phyloP scores from a whole-genome alignment of 2,888 invertebrate species.

The Pachymerium ferrugineum region DNA sequence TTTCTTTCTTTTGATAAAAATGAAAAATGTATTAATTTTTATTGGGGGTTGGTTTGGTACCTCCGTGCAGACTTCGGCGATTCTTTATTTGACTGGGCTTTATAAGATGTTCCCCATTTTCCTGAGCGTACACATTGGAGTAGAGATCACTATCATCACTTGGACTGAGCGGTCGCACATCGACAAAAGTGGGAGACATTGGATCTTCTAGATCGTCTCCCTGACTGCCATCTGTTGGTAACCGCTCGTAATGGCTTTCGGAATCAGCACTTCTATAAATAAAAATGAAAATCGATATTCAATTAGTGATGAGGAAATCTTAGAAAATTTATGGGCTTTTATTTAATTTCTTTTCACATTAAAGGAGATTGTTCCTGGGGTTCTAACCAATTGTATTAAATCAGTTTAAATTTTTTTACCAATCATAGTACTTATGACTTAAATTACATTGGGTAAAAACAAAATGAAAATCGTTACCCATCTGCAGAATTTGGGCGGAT shows the following conservation, averaged over 20 bases:
- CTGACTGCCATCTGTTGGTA: conserved; percentile 53
- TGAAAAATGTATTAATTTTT: conserved; percentile 8
- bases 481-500: conserved; percentile 39
- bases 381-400: too few relatives aligned
- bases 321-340: background rate
- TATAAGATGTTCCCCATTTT: conserved; percentile 51
- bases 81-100: conserved; percentile 51
- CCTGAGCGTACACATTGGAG: conserved; percentile 51
- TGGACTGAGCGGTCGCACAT: conserved; percentile 55
- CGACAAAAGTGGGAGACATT: conserved; percentile 51
- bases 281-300: too few relatives aligned
- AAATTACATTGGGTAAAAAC: background rate
- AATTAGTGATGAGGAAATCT: conserved; percentile 7
- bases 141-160: conserved; percentile 58
- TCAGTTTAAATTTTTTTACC: background rate
- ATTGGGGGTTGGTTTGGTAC: conserved; percentile 45
- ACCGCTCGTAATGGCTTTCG: conserved; percentile 58
- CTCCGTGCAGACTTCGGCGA: conserved; percentile 53
- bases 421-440: background rate
- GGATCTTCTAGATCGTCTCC: conserved; percentile 46
- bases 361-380: background rate
- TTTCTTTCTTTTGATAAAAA: too few relatives aligned
- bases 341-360: background rate
- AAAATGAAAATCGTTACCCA: conserved; percentile 31
- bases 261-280: conserved; percentile 40